Percentiles rank a stretch among this genome's conserved stretches.
phyloP scores from a whole-genome alignment of 2,797 vertebrate genomes.

The Glyptemys insculpta region DNA sequence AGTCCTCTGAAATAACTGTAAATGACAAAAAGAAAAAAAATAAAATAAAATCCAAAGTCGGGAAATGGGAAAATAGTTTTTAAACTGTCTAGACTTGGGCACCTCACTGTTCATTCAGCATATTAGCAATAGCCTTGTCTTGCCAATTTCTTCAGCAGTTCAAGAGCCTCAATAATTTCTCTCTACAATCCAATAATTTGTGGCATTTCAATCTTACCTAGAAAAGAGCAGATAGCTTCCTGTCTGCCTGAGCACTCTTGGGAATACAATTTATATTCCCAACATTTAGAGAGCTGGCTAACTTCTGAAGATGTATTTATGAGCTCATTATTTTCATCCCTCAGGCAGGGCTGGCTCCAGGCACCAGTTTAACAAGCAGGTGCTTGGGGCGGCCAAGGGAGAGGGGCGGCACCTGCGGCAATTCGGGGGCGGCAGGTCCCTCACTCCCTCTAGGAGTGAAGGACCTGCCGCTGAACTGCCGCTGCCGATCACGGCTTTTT shows the following conservation, averaged over 20 bases:
- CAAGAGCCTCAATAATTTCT: constrained; percentile 49
- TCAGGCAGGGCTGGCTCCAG: background rate
- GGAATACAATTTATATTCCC: constrained; percentile 60
- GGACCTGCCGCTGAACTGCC: too few relatives aligned
- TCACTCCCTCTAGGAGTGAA: too few relatives aligned
- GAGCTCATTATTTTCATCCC: constrained; percentile 68
- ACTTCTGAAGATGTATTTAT: constrained; percentile 69
- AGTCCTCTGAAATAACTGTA: background rate
- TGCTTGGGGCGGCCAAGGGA: too few relatives aligned
- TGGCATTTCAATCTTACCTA: constrained; percentile 52
- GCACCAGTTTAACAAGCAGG: too few relatives aligned
- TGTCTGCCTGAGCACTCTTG: constrained; percentile 39
- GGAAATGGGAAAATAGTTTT: background rate
- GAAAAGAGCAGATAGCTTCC: constrained; percentile 51
- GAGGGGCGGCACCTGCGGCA: too few relatives aligned
- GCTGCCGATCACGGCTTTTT: too few relatives aligned
- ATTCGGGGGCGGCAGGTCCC: too few relatives aligned
- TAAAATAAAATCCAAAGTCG: constrained; percentile 6
- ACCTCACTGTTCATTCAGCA: background rate
- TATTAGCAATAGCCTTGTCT: background rate
- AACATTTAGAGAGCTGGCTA: constrained; percentile 61
- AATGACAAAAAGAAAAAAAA: background rate
- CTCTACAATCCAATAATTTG: constrained; percentile 55
- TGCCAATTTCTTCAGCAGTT: background rate
- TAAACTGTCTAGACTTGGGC: background rate